Evolutionary conservation across 2,888 invertebrate genomes (phyloP).

Genomic region (Lasiommata megera): DNA sequence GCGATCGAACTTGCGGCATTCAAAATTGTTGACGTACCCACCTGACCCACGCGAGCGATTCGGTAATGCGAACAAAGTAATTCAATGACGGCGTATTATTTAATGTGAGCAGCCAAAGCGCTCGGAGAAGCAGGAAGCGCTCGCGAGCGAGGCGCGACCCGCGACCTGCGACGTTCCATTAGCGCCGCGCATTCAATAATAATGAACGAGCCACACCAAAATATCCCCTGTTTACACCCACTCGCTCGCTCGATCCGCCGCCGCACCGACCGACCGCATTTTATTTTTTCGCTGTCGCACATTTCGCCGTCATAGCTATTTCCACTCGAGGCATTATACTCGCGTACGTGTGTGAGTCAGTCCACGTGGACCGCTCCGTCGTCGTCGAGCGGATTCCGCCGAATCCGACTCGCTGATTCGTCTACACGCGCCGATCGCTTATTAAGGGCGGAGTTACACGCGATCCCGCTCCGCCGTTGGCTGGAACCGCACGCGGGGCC

Average conservation of each 20-base stretch:
- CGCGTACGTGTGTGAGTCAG: slow-evolving; percentile 67
- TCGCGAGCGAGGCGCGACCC: slow-evolving; percentile 38
- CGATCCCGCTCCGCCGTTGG: slow-evolving; percentile 58
- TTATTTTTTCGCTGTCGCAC: slow-evolving; percentile 82
- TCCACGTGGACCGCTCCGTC: slow-evolving; percentile 78
- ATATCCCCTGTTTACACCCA: slow-evolving; percentile 81
- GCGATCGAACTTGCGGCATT: background rate
- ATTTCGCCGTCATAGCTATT: slow-evolving; percentile 82
- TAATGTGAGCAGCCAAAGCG: slow-evolving; percentile 19
- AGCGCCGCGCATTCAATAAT: slow-evolving; percentile 78
- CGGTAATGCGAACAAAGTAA: slow-evolving; percentile 3
- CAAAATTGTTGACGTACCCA: background rate
- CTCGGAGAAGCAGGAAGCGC: slow-evolving; percentile 30
- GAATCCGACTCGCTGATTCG: slow-evolving; percentile 57
- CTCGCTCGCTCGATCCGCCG: slow-evolving; percentile 61
- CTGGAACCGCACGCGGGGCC: slow-evolving; percentile 41
- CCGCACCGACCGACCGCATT: slow-evolving; percentile 80
- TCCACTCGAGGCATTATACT: slow-evolving; percentile 81
- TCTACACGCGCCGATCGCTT: slow-evolving; percentile 67
- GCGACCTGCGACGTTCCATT: slow-evolving; percentile 67
- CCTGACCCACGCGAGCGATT: background rate
- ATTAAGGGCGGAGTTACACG: slow-evolving; percentile 82
- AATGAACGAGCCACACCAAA: slow-evolving; percentile 79
- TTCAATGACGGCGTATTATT: slow-evolving; percentile 27
- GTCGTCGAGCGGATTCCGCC: slow-evolving; percentile 68